Evolutionary conservation across 1,140 invertebrate genomes (phyloP).

Genomic region (Orchesella cincta): DNA sequence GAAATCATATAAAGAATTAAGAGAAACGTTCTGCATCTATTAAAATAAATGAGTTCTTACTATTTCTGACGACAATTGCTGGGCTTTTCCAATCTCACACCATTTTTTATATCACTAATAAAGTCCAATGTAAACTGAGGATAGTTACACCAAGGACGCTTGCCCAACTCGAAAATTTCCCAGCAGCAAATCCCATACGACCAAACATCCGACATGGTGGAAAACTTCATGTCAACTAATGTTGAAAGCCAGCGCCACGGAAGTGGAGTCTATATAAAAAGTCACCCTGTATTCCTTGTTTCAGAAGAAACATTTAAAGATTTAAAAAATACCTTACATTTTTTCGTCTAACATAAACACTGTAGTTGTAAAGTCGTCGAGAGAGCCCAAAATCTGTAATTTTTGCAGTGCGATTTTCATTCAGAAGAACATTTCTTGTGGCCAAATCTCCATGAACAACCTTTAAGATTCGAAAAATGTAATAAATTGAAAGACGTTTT

Average conservation of each 20-base stretch:
- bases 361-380: constrained; percentile 1
- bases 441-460: constrained; percentile 11
- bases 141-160: not conserved
- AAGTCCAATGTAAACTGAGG: not conserved
- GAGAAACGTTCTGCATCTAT: too few species aligned
- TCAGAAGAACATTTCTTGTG: constrained; percentile 1
- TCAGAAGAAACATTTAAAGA: not conserved
- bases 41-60: too few species aligned
- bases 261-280: not conserved
- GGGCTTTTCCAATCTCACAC: not conserved
- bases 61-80: not conserved
- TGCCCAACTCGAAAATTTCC: constrained; percentile 75
- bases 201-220: constrained; percentile 59
- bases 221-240: constrained; percentile 17
- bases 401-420: not conserved
- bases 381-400: constrained; percentile 16
- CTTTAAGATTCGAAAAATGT: not conserved
- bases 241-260: constrained; percentile 2
- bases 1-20: too few species aligned
- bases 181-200: constrained; percentile 81
- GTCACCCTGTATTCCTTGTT: not conserved
- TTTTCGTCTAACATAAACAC: not conserved
- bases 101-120: not conserved
- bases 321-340: too few species aligned
- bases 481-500: not conserved